These are phyloP conservation scores for Melanotaenia duboulayi DNA, from an alignment of 2,113 vertebrate species.

Conservation along the genomic window DNA sequence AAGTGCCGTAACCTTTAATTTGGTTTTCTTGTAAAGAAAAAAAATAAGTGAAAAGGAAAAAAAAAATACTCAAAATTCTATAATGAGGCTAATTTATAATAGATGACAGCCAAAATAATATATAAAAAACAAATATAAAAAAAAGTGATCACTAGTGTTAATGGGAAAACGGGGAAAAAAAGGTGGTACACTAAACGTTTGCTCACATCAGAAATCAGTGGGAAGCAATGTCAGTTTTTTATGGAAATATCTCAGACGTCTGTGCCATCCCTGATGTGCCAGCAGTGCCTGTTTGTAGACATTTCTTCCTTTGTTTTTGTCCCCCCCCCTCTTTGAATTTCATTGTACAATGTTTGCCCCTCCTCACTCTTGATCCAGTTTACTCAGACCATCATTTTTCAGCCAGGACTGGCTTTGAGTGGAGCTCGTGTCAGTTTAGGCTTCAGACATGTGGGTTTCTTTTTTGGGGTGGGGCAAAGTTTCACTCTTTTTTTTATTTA, in stretches of 20 bases:
- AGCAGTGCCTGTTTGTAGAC: constrained; percentile 54
- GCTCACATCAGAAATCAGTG: not conserved
- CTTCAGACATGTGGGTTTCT: not conserved
- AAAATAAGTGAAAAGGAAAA: constrained; percentile 19
- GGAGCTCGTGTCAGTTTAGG: not conserved
- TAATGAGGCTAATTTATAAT: constrained; percentile 14
- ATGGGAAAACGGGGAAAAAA: not conserved
- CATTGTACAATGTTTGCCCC: not conserved
- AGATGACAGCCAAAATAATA: constrained; percentile 18
- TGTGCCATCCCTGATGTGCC: constrained; percentile 14
- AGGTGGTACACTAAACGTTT: constrained; percentile 30
- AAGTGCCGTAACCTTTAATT: constrained; percentile 45
- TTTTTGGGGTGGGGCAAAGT: not conserved
- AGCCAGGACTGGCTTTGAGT: not conserved
- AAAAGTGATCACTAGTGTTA: constrained; percentile 59
- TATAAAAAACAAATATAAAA: constrained; percentile 24
- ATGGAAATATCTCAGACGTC: constrained; percentile 20
- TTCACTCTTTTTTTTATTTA: constrained; percentile 16
- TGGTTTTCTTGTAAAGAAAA: constrained; percentile 34
- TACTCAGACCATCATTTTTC: constrained; percentile 27
- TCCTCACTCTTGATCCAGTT: not conserved
- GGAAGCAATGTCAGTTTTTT: constrained; percentile 20
- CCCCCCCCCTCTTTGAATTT: constrained; percentile 64
- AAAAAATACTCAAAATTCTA: constrained; percentile 44
- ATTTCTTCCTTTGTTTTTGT: not conserved